phyloP scores from a whole-genome alignment of 2,797 vertebrate species.

The Sebastes nivosus region DNA sequence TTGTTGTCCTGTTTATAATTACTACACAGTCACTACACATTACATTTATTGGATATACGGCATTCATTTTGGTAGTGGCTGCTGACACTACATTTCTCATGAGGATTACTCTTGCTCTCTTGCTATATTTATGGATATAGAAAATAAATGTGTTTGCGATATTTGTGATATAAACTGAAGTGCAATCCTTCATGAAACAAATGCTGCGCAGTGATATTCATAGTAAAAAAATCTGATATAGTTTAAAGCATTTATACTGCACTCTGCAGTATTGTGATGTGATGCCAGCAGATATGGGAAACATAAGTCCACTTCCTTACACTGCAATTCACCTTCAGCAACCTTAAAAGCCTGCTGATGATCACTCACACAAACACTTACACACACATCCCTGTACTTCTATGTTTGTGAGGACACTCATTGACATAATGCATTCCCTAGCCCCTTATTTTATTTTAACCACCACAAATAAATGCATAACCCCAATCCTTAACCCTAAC shows the following conservation, averaged over 20 bases:
- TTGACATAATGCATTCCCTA: neutral
- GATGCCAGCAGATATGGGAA: conserved; percentile 1
- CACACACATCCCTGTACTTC: neutral
- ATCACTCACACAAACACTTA: neutral
- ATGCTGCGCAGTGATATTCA: neutral
- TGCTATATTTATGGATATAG: neutral
- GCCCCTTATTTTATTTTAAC: neutral
- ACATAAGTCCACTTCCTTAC: conserved; percentile 16
- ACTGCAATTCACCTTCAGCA: conserved; percentile 28
- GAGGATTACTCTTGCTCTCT: neutral
- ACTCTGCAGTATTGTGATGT: neutral
- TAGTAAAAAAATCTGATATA: neutral
- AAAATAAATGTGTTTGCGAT: neutral
- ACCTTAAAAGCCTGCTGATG: conserved; percentile 7
- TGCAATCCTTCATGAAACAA: neutral
- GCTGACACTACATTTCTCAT: neutral
- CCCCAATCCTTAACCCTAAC: neutral
- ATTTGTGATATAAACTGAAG: neutral
- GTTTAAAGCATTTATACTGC: neutral
- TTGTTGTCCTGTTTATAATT: neutral
- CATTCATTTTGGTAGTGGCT: neutral
- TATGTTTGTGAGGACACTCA: neutral
- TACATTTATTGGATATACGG: neutral
- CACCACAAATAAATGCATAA: too few relatives aligned
- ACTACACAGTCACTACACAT: neutral